Percentiles rank a stretch among this genome's conserved stretches.
Evolutionary conservation across 2,113 vertebrate species (phyloP).

Genomic region (Panthera tigris): DNA sequence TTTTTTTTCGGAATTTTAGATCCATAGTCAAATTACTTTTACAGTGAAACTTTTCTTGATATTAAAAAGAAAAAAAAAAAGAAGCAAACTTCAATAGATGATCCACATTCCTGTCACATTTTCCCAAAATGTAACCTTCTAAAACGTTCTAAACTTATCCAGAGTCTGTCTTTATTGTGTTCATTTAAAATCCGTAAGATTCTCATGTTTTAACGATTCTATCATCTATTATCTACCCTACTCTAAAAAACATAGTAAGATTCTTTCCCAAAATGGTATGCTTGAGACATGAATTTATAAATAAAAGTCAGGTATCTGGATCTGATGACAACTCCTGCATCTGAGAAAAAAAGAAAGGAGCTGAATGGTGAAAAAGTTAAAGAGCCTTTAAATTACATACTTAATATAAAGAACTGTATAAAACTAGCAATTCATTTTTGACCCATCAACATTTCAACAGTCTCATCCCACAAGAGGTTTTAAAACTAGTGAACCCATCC

Average conservation of each 20-base stretch:
- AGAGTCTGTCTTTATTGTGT: background rate
- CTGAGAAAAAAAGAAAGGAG: background rate
- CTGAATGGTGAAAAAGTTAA: background rate
- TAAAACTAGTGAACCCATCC: background rate
- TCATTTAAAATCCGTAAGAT: background rate
- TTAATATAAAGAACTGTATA: background rate
- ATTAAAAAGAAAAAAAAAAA: background rate
- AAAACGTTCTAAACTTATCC: background rate
- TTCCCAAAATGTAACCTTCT: background rate
- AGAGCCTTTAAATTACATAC: background rate
- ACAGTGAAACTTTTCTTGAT: background rate
- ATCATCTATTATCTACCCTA: background rate
- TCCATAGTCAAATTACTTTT: background rate
- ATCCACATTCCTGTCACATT: background rate
- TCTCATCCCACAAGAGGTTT: background rate
- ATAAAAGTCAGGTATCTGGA: background rate
- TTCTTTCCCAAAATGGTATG: background rate
- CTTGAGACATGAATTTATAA: background rate
- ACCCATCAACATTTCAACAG: background rate
- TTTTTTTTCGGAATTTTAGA: constrained; percentile 9
- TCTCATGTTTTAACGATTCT: background rate
- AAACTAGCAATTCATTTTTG: background rate
- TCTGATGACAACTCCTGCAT: background rate
- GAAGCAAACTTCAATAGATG: background rate
- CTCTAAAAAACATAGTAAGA: background rate